Conservation (phyloP, 37 sponge, comb jelly and placozoan species). For the Petrosia ficiformis region DNA sequence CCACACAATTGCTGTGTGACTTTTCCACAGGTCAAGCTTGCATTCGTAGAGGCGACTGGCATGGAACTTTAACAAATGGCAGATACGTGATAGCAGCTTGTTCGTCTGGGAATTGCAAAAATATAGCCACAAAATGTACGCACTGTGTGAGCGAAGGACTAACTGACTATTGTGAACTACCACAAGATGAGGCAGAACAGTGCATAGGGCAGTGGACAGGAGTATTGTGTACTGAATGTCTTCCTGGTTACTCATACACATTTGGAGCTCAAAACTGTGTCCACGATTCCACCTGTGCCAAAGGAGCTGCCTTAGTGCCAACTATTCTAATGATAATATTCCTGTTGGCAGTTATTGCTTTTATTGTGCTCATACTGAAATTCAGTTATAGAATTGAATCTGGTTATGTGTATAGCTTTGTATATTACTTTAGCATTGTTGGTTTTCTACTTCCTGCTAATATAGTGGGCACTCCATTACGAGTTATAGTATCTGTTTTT, state of each 20-base stretch:
- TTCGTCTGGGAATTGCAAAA: background rate
- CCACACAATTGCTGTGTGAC: background rate
- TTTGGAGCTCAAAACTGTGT: constrained; percentile 15
- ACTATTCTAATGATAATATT: background rate
- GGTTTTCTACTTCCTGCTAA: background rate
- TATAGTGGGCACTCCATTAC: background rate
- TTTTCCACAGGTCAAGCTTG: background rate
- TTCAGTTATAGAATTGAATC: background rate
- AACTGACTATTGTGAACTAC: background rate
- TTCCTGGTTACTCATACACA: constrained; percentile 3
- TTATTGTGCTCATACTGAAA: background rate
- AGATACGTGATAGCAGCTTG: background rate
- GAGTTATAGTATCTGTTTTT: background rate
- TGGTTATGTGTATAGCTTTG: background rate
- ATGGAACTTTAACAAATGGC: background rate
- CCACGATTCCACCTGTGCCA: background rate
- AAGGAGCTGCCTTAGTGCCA: background rate
- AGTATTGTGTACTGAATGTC: constrained; percentile 7
- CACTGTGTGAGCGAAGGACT: background rate
- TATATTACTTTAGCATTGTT: constrained; percentile 19
- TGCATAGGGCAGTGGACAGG: constrained; percentile 10
- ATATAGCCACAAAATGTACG: background rate
- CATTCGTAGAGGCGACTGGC: background rate
- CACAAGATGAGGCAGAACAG: background rate
- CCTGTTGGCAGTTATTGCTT: background rate